Percentiles rank a stretch among this genome's conserved stretches.
phyloP scores from a whole-genome alignment of 2,888 invertebrate genomes.

The Syrphus vitripennis region DNA sequence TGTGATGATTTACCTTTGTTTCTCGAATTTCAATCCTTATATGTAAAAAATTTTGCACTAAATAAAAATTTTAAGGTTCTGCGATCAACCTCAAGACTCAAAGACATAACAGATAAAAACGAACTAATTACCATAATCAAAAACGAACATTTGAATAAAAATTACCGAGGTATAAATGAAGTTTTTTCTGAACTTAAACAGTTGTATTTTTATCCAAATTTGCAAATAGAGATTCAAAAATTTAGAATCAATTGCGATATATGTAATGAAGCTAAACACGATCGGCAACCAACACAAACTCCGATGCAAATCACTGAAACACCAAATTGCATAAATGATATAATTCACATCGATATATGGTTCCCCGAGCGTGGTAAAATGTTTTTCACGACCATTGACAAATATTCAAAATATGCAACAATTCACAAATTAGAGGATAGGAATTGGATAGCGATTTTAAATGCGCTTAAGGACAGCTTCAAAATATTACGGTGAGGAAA shows the following conservation, averaged over 20 bases:
- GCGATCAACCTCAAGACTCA: not conserved
- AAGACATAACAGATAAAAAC: not conserved
- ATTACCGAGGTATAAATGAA: not conserved
- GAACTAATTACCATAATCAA: not conserved
- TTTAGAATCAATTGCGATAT: constrained; percentile 2
- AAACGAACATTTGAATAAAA: not conserved
- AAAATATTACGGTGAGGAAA: not conserved
- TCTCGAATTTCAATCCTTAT: constrained; percentile 16
- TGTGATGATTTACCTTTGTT: not conserved
- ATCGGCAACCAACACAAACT: not conserved
- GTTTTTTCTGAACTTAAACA: not conserved
- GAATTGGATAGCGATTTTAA: constrained; percentile 15
- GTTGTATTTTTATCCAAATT: not conserved
- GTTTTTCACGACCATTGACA: constrained; percentile 17
- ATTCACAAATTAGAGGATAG: not conserved
- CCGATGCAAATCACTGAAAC: not conserved
- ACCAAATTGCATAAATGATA: not conserved
- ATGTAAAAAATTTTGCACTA: constrained; percentile 17
- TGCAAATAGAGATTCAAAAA: not conserved
- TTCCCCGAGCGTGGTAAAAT: constrained; percentile 31
- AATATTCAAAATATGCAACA: constrained; percentile 13
- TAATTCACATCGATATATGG: constrained; percentile 6
- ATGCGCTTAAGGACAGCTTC: constrained; percentile 15
- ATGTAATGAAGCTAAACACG: not conserved
- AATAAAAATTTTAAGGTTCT: constrained; percentile 11